Conservation (phyloP, 2,888 invertebrate genomes). For the Erebia palarica region DNA sequence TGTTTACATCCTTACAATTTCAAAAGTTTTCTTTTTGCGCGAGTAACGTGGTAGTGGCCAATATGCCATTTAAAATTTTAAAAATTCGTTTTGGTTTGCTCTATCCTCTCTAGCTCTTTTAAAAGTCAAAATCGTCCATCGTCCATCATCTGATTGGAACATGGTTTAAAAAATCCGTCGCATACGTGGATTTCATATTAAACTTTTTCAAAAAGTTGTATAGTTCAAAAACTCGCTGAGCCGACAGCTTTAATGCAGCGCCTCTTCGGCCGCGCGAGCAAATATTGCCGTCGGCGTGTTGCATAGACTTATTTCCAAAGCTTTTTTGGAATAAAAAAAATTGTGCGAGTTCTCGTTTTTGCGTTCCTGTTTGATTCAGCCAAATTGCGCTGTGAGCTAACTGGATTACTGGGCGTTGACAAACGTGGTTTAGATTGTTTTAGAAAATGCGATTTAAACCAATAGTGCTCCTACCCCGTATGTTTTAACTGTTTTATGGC, state of each 20-base stretch:
- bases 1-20: too few relatives aligned
- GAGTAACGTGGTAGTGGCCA: too few relatives aligned
- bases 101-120: background rate
- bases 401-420: conserved; percentile 8
- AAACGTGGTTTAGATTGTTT: background rate
- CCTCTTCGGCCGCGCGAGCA: conserved; percentile 11
- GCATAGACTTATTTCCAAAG: conserved; percentile 2
- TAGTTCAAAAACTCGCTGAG: conserved; percentile 8
- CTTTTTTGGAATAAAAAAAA: background rate
- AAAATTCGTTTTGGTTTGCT: too few relatives aligned
- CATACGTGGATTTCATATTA: background rate
- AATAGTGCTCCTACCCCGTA: background rate
- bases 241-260: conserved; percentile 10
- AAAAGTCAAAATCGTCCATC: background rate
- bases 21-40: too few relatives aligned
- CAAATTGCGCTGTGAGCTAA: conserved; percentile 9
- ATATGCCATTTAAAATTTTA: too few relatives aligned
- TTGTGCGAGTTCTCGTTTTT: background rate
- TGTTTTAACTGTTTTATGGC: too few relatives aligned
- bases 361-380: conserved; percentile 10
- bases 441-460: background rate
- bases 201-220: conserved; percentile 1
- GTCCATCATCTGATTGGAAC: background rate
- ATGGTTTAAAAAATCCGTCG: background rate
- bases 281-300: conserved; percentile 9